Base-by-base conservation (phyloP, 2,888 invertebrate species). In the Caenorhabditis afra region DNA sequence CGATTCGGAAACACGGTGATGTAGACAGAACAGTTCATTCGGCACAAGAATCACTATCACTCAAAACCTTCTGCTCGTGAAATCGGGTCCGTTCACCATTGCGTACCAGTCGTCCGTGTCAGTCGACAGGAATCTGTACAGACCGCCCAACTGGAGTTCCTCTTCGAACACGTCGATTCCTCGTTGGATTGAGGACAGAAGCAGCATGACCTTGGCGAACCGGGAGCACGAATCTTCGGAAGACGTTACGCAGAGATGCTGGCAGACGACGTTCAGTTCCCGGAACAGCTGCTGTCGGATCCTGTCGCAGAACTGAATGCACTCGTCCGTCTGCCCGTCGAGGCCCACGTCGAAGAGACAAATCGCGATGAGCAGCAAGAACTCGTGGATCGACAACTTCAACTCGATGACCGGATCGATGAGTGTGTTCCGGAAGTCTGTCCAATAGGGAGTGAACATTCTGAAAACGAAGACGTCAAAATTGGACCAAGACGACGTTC, bases 91-190 rank as follows among this genome's bases (percentile, higher is more conserved):
- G 57, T 67, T 49, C 0, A 75, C 75, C 75, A 75, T 75, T 14
- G 47, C 16, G 23, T 75, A 75, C 75, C 75, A 75, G 45, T 75
- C 75, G 41, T 67, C 75, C 0, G 67, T 62, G 5, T 55, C 61
- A 1, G 75, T 75, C 8, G 55, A 55, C 10, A 75, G 39, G 44
- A 75, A 50, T 49, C 55, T 61, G 29, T 75, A 75, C 0, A 75
- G 41, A 14, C 75, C 75, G 5, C 75, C 75, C 20, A 75, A 20
- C 23, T 62, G 75, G 18, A 75, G 52, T 37, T 75, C 75, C n/a
- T 75, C 67, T 22, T 75, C 75, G 10, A 67, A 67, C 18, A 75
- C 75, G 23, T 67, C 67, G 44, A 67, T 62, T 44, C 75, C 75
- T 57, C 75, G 41, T 41, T 75, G 75, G 35, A 75, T 75, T 1